phyloP scores from a whole-genome alignment of 2,797 vertebrate genomes.

The Hypotaenidia philippensis region DNA sequence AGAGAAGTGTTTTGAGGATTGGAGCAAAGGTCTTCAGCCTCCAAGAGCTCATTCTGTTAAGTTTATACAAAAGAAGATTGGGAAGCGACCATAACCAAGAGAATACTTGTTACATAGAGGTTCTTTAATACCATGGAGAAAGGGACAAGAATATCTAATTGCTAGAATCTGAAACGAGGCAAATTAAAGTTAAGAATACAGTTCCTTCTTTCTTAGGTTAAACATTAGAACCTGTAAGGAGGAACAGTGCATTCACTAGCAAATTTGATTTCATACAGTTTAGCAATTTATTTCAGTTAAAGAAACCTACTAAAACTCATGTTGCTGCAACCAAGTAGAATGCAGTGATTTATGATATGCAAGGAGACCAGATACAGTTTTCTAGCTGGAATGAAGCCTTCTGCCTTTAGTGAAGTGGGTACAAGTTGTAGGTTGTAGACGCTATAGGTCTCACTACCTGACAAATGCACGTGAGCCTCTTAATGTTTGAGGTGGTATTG shows the following conservation, averaged over 20 bases:
- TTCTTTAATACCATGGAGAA: background rate
- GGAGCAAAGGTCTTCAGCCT: background rate
- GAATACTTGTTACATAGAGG: background rate
- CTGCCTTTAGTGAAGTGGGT: background rate
- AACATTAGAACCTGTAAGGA: background rate
- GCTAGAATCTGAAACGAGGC: background rate
- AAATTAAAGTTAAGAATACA: background rate
- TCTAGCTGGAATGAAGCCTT: background rate
- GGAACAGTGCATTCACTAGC: background rate
- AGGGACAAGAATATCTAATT: background rate
- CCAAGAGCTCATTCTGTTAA: background rate
- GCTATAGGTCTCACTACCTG: background rate
- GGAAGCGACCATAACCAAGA: background rate
- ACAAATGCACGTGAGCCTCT: background rate
- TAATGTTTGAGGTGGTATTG: background rate
- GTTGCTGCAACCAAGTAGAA: constrained; percentile 11
- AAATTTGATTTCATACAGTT: background rate
- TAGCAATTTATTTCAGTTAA: constrained; percentile 16
- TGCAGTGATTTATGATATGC: constrained; percentile 15
- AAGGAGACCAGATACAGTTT: background rate
- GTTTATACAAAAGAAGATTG: background rate
- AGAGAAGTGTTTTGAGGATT: background rate
- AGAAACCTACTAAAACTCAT: constrained; percentile 14
- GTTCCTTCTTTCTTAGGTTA: background rate
- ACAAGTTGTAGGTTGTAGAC: background rate